A percentile compares a stretch with the other conserved stretches of the same genome.
These are phyloP conservation scores for Campaea margaritaria DNA, from an alignment of 2,888 invertebrate genomes.

Conservation along the genomic window DNA sequence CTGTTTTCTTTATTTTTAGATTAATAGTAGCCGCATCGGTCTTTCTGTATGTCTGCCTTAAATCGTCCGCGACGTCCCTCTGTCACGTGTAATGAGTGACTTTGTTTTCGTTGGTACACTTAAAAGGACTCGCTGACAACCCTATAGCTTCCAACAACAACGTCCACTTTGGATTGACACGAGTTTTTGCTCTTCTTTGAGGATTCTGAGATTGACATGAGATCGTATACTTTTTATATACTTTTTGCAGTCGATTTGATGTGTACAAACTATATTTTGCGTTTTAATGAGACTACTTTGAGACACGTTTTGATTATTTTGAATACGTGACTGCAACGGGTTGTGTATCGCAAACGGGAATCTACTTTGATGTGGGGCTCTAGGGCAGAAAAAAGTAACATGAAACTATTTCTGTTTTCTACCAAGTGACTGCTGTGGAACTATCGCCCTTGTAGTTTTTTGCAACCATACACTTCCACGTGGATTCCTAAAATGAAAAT, in stretches of 20 bases:
- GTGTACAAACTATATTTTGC: slow-evolving; percentile 35
- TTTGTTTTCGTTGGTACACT: slow-evolving; percentile 36
- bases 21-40: slow-evolving; percentile 43
- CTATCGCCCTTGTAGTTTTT: no score
- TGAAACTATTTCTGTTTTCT: no score
- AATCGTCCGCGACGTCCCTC: slow-evolving; percentile 68
- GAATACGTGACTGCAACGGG: slow-evolving; percentile 3
- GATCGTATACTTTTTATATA: slow-evolving; percentile 56
- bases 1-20: slow-evolving; percentile 64
- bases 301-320: slow-evolving; percentile 24
- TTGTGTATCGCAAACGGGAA: neutral
- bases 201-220: slow-evolving; percentile 66
- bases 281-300: slow-evolving; percentile 39
- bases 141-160: slow-evolving; percentile 29
- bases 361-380: neutral
- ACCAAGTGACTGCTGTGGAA: no score
- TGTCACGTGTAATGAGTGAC: slow-evolving; percentile 55
- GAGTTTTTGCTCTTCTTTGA: slow-evolving; percentile 26
- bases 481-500: no score
- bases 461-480: no score
- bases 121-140: slow-evolving; percentile 39
- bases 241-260: slow-evolving; percentile 54
- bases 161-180: slow-evolving; percentile 31
- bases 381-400: no score
- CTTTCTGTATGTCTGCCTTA: slow-evolving; percentile 60